Evolutionary conservation across 2,113 vertebrate species (phyloP).

Genomic region (Brachirus orientalis): DNA sequence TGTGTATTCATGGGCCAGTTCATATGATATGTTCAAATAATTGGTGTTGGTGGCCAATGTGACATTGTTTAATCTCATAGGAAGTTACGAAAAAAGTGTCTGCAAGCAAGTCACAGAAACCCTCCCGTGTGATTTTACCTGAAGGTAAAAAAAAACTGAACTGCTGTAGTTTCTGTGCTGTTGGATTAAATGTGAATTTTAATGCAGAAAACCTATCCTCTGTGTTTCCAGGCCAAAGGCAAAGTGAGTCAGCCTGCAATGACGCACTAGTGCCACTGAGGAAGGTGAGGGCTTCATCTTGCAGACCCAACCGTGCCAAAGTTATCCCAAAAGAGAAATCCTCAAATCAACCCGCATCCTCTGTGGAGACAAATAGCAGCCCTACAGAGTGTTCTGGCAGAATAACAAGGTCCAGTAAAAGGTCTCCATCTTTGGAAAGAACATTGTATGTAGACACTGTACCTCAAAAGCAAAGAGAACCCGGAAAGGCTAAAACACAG

Average conservation of each 20-base stretch:
- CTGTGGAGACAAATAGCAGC: background rate
- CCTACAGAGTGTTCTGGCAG: background rate
- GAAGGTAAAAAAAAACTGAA: constrained; percentile 49
- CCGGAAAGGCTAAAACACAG: constrained; percentile 8
- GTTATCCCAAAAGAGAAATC: background rate
- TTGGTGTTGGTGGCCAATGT: no score
- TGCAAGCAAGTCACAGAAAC: background rate
- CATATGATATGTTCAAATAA: background rate
- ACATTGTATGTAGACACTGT: background rate
- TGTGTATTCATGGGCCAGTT: background rate
- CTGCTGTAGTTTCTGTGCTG: background rate
- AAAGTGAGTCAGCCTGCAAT: background rate
- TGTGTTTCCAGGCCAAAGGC: constrained; percentile 33
- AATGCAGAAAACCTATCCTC: background rate
- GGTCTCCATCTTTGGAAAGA: background rate
- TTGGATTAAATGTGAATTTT: background rate
- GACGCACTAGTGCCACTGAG: constrained; percentile 16
- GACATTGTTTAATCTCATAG: constrained; percentile 9
- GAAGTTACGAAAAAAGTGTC: constrained; percentile 6
- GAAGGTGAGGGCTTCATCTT: constrained; percentile 37
- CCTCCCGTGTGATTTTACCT: constrained; percentile 10
- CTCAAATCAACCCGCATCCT: background rate
- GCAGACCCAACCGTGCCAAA: background rate
- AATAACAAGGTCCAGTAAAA: constrained; percentile 12
- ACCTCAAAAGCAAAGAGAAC: constrained; percentile 5